These are phyloP conservation scores for Leptinotarsa rubiginosa DNA, from an alignment of 2,888 invertebrate species.

Conservation along the genomic window DNA sequence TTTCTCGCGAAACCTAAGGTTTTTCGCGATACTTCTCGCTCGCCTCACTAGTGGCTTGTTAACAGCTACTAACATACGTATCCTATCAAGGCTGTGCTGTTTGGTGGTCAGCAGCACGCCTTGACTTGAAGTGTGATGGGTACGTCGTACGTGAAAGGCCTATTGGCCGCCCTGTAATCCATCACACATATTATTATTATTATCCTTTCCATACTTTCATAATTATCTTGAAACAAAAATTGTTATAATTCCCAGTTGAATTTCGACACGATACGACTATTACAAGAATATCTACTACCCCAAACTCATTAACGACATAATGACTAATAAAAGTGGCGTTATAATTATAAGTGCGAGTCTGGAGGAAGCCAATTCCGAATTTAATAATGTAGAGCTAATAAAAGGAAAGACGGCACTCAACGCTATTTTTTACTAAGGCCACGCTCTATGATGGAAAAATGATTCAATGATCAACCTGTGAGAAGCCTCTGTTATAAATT, in stretches of 20 bases:
- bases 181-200: too few relatives aligned
- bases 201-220: neutral
- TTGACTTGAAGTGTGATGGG: too few relatives aligned
- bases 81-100: too few relatives aligned
- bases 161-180: too few relatives aligned
- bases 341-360: constrained; percentile 3
- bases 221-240: neutral
- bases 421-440: neutral
- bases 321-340: constrained; percentile 13
- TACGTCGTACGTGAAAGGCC: too few relatives aligned
- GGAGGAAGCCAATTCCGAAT: neutral
- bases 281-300: neutral
- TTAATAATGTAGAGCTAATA: constrained; percentile 10
- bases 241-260: neutral
- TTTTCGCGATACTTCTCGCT: too few relatives aligned
- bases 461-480: neutral
- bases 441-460: neutral
- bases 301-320: neutral
- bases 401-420: neutral
- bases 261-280: neutral
- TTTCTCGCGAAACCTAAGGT: too few relatives aligned
- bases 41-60: too few relatives aligned
- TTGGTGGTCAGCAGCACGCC: too few relatives aligned
- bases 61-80: too few relatives aligned
- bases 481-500: too few relatives aligned